Conservation (phyloP, 1,140 invertebrate genomes). For the Macrocentrus cingulum region DNA sequence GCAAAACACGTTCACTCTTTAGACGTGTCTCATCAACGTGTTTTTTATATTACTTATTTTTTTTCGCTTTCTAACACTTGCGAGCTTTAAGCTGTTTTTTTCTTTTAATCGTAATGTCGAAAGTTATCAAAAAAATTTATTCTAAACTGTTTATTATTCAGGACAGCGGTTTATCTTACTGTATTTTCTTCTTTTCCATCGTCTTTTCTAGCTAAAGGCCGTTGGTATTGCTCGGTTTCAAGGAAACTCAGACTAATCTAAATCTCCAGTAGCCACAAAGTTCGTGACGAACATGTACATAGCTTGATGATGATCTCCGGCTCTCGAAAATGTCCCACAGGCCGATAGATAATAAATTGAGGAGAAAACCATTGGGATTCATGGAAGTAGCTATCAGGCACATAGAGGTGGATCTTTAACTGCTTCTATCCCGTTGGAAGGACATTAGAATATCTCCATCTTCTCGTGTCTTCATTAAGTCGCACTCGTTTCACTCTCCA, state of each 20-base stretch:
- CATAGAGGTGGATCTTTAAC: slow-evolving; percentile 17
- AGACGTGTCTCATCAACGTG: too few species aligned
- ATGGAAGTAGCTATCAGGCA: slow-evolving; percentile 2
- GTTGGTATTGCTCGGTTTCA: too few species aligned
- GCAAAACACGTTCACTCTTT: neutral
- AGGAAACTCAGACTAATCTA: too few species aligned
- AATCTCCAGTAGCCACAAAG: neutral
- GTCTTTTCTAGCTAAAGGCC: too few species aligned
- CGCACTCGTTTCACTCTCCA: slow-evolving; percentile 19
- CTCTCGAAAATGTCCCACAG: neutral
- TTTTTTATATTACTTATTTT: too few species aligned
- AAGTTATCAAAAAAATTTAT: too few species aligned
- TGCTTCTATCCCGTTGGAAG: slow-evolving; percentile 27
- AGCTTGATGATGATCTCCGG: neutral
- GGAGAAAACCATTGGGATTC: slow-evolving; percentile 11
- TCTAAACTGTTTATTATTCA: too few species aligned
- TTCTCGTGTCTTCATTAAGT: slow-evolving; percentile 13
- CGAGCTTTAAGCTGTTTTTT: too few species aligned
- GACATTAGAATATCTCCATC: slow-evolving; percentile 29
- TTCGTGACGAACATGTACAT: slow-evolving; percentile 11
- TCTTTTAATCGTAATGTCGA: too few species aligned
- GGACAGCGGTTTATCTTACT: too few species aligned
- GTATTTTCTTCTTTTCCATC: too few species aligned
- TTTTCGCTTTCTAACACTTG: too few species aligned
- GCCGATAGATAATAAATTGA: slow-evolving; percentile 16